A percentile compares a stretch with the other conserved stretches of the same genome.
phyloP scores from a whole-genome alignment of 1,140 invertebrate species.

The Drosophila truncata region DNA sequence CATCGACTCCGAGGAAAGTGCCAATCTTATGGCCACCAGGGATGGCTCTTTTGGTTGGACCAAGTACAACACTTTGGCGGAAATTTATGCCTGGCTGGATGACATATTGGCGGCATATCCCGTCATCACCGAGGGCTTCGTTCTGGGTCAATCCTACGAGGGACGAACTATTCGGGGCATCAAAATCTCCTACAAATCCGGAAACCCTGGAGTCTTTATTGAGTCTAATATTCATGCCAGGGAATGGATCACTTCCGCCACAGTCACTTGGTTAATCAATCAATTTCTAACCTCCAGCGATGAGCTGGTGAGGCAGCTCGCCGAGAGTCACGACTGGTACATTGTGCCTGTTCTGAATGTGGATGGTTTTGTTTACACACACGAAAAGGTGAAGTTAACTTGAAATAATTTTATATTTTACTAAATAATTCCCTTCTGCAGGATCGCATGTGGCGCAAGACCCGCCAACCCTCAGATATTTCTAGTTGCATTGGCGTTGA shows the following conservation, averaged over 20 bases:
- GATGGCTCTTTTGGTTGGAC: slow-evolving; percentile 79
- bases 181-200: slow-evolving; percentile 87
- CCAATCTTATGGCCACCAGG: neutral
- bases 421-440: slow-evolving; percentile 22
- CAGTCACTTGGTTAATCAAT: slow-evolving; percentile 86
- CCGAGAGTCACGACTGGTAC: slow-evolving; percentile 88
- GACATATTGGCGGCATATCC: slow-evolving; percentile 82
- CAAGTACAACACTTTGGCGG: slow-evolving; percentile 82
- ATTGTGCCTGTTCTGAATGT: slow-evolving; percentile 90
- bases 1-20: slow-evolving; percentile 36
- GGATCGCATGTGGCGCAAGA: slow-evolving; percentile 87
- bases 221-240: slow-evolving; percentile 87
- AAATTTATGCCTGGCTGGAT: slow-evolving; percentile 86
- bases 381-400: slow-evolving; percentile 68
- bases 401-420: neutral
- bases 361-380: slow-evolving; percentile 90
- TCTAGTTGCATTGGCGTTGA: slow-evolving; percentile 88
- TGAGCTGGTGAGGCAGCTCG: slow-evolving; percentile 77
- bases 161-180: slow-evolving; percentile 87
- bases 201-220: slow-evolving; percentile 86
- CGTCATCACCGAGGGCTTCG: slow-evolving; percentile 38
- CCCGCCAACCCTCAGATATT: slow-evolving; percentile 72
- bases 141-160: slow-evolving; percentile 86
- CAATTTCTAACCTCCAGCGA: slow-evolving; percentile 83
- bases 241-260: slow-evolving; percentile 88